These are phyloP conservation scores for Scartelaos histophorus DNA, from an alignment of 2,113 vertebrate genomes.

Conservation along the genomic window DNA sequence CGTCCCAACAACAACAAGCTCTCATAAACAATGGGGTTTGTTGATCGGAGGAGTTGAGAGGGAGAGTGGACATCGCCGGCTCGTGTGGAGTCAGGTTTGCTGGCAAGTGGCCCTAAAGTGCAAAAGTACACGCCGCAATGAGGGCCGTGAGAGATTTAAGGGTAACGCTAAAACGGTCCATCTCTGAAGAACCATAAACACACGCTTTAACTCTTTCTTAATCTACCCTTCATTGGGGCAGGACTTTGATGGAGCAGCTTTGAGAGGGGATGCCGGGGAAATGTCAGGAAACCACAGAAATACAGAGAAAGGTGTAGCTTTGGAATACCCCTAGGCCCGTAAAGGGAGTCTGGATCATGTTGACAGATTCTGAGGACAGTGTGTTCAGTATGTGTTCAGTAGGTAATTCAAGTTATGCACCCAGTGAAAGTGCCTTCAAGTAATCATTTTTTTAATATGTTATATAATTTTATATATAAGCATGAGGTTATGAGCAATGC, in stretches of 20 bases:
- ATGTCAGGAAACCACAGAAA: slow-evolving; percentile 72
- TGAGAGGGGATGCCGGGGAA: slow-evolving; percentile 63
- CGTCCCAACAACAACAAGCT: slow-evolving; percentile 93
- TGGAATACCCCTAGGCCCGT: slow-evolving; percentile 49
- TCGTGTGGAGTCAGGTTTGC: slow-evolving; percentile 77
- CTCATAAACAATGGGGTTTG: slow-evolving; percentile 95
- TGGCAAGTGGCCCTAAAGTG: slow-evolving; percentile 77
- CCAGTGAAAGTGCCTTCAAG: not conserved
- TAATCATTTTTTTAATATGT: not conserved
- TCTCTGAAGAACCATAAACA: slow-evolving; percentile 75
- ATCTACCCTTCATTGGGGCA: slow-evolving; percentile 52
- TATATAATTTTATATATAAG: not conserved
- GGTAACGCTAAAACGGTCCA: slow-evolving; percentile 85
- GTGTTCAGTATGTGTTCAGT: not conserved
- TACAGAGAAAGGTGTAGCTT: slow-evolving; percentile 52
- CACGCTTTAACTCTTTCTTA: slow-evolving; percentile 62
- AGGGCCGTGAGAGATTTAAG: slow-evolving; percentile 81
- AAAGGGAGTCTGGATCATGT: slow-evolving; percentile 62
- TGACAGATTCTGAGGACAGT: slow-evolving; percentile 18
- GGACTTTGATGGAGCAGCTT: slow-evolving; percentile 56
- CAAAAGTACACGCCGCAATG: slow-evolving; percentile 53
- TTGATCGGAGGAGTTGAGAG: slow-evolving; percentile 82
- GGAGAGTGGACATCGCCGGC: slow-evolving; percentile 86
- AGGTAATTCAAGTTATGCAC: not conserved
- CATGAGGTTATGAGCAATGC: too few species aligned